Evolutionary conservation across 1,140 invertebrate genomes (phyloP).

Genomic region (Drosophila willistoni): DNA sequence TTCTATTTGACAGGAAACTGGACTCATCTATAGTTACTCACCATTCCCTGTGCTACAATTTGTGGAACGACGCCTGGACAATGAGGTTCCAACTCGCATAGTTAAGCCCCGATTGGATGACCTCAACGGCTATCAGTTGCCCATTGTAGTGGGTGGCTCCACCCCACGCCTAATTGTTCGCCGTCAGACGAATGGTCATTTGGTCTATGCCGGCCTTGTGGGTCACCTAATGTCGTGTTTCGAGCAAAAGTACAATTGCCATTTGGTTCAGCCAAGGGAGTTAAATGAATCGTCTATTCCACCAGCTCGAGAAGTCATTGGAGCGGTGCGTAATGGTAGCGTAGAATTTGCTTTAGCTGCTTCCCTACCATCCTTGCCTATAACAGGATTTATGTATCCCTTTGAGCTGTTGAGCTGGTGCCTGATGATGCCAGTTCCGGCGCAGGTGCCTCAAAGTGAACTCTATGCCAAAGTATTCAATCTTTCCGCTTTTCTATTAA

Average conservation of each 20-base stretch:
- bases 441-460: slow-evolving; percentile 47
- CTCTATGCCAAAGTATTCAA: slow-evolving; percentile 59
- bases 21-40: slow-evolving; percentile 51
- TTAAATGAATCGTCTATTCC: slow-evolving; percentile 24
- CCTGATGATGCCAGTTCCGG: slow-evolving; percentile 64
- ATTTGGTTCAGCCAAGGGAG: slow-evolving; percentile 35
- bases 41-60: slow-evolving; percentile 60
- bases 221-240: slow-evolving; percentile 60
- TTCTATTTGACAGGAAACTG: slow-evolving; percentile 41
- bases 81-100: background rate
- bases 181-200: slow-evolving; percentile 26
- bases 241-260: slow-evolving; percentile 53
- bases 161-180: slow-evolving; percentile 63
- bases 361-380: slow-evolving; percentile 21
- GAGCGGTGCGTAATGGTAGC: slow-evolving; percentile 55
- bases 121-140: slow-evolving; percentile 48
- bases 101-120: slow-evolving; percentile 37
- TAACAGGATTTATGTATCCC: slow-evolving; percentile 54
- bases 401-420: slow-evolving; percentile 69
- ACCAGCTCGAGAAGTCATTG: slow-evolving; percentile 32
- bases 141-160: slow-evolving; percentile 58
- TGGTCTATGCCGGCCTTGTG: slow-evolving; percentile 44
- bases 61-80: slow-evolving; percentile 32
- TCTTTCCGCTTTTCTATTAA: slow-evolving; percentile 32
- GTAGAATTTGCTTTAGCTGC: slow-evolving; percentile 53